A percentile compares a stretch with the other conserved stretches of the same genome.
Conservation (phyloP, 2,888 invertebrate species). For the Dryococelus australis region DNA sequence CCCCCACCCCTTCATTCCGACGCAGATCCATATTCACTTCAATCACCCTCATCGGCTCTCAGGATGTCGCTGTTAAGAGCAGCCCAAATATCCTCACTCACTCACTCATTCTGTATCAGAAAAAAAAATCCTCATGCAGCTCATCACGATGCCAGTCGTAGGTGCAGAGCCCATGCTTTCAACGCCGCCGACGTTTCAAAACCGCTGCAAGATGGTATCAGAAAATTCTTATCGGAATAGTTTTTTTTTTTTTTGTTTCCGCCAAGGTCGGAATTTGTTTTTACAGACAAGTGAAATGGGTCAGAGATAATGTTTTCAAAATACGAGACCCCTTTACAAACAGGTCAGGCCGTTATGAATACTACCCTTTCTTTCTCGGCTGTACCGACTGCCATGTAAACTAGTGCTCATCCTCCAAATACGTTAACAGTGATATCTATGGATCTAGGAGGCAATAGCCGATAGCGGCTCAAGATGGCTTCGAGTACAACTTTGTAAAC, state of each 20-base stretch:
- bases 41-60: no score
- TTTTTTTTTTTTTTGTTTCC: not conserved
- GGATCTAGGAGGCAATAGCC: not conserved
- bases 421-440: not conserved
- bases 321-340: not conserved
- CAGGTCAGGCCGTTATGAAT: conserved; percentile 9
- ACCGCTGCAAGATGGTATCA: not conserved
- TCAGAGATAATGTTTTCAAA: not conserved
- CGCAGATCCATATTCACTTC: no score
- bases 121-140: no score
- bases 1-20: no score
- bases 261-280: conserved; percentile 1
- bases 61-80: no score
- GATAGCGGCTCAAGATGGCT: not conserved
- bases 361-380: not conserved
- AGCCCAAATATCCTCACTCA: no score
- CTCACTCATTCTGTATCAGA: no score
- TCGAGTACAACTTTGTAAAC: no score
- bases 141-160: not conserved
- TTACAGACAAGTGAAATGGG: not conserved
- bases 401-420: not conserved
- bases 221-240: not conserved
- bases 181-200: not conserved
- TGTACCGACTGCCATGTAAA: not conserved
- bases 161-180: not conserved